A percentile compares a stretch with the other conserved stretches of the same genome.
Evolutionary conservation across 1,140 invertebrate species (phyloP).

Genomic region (Tetragonula clypearis): DNA sequence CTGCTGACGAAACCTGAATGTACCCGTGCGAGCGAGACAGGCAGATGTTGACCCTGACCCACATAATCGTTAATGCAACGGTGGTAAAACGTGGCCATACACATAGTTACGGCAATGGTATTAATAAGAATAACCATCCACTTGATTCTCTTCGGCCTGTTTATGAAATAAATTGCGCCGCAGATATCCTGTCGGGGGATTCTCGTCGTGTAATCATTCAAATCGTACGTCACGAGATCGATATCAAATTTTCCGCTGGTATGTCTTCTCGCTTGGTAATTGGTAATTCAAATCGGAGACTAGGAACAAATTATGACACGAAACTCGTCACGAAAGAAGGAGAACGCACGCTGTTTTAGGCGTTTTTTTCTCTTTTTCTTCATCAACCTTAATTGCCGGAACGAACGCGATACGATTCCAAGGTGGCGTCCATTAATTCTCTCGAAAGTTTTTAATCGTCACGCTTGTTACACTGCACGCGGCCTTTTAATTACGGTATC

Average conservation of each 20-base stretch:
- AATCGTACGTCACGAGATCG: background rate
- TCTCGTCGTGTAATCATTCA: background rate
- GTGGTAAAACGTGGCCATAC: conserved; percentile 28
- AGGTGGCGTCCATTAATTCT: conserved; percentile 26
- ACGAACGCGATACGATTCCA: conserved; percentile 2
- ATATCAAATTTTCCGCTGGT: background rate
- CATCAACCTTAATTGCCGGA: conserved; percentile 32
- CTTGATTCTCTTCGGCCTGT: conserved; percentile 35
- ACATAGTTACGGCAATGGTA: conserved; percentile 33
- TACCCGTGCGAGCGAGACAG: conserved; percentile 66
- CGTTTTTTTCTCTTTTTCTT: conserved; percentile 12
- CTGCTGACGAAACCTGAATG: conserved; percentile 45
- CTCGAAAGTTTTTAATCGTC: conserved; percentile 43
- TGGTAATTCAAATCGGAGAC: background rate
- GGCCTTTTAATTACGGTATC: conserved; percentile 30
- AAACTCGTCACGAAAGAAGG: background rate
- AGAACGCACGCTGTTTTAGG: background rate
- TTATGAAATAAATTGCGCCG: conserved; percentile 3
- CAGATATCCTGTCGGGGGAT: background rate
- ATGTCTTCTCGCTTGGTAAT: background rate
- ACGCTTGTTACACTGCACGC: conserved; percentile 17
- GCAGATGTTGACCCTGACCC: conserved; percentile 79
- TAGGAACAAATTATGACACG: background rate
- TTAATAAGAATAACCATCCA: conserved; percentile 44
- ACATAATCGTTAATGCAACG: conserved; percentile 75